Conservation (phyloP, 1,140 invertebrate species). For the Acromyrmex echinatior region DNA sequence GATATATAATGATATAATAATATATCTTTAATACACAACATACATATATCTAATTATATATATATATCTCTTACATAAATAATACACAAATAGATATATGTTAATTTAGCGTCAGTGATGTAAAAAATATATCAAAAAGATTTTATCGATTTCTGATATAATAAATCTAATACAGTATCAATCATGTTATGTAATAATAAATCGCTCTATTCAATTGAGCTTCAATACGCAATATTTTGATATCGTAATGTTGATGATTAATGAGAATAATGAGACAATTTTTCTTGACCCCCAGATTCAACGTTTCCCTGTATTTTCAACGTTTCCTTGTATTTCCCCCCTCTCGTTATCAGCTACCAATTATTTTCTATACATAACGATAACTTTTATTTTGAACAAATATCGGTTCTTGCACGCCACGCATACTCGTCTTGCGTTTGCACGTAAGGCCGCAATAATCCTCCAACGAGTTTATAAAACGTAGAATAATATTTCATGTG, state of each 20-base stretch:
- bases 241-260: background rate
- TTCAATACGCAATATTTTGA: slow-evolving; percentile 12
- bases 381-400: slow-evolving; percentile 53
- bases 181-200: background rate
- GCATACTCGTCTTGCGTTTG: slow-evolving; percentile 30
- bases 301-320: slow-evolving; percentile 11
- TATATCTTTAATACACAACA: too few relatives aligned
- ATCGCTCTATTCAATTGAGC: background rate
- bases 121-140: background rate
- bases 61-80: too few relatives aligned
- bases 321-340: background rate
- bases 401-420: slow-evolving; percentile 43
- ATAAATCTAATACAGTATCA: background rate
- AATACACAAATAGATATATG: too few relatives aligned
- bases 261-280: slow-evolving; percentile 37
- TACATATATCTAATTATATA: too few relatives aligned
- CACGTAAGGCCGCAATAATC: slow-evolving; percentile 53
- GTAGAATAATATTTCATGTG: slow-evolving; percentile 39
- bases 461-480: slow-evolving; percentile 44
- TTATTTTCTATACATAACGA: slow-evolving; percentile 26
- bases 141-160: background rate
- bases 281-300: slow-evolving; percentile 2
- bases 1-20: too few relatives aligned
- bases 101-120: too few relatives aligned
- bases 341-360: slow-evolving; percentile 32